These are phyloP conservation scores for Echinarachnius parma DNA, from an alignment of 53 echinoderm and acorn worm genomes.

Conservation along the genomic window DNA sequence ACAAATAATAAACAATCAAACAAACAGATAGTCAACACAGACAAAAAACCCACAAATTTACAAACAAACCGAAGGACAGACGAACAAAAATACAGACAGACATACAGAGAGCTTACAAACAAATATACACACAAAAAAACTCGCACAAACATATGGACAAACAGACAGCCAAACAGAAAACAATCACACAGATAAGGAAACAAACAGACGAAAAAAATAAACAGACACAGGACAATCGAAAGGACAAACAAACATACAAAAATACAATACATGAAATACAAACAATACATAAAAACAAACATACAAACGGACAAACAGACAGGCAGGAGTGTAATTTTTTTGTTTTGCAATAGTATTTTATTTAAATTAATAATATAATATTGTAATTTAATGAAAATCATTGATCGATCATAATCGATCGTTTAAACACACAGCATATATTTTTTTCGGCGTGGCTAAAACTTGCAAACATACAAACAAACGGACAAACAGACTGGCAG, in stretches of 20 bases:
- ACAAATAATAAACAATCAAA: conserved; percentile 1
- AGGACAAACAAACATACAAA: neutral
- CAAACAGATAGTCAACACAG: neutral
- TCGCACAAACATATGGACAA: neutral
- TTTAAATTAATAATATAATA: too few relatives aligned
- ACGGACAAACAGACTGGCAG: neutral
- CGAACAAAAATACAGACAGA: neutral
- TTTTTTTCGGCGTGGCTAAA: neutral
- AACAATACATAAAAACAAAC: neutral
- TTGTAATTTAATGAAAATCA: too few relatives aligned
- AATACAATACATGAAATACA: neutral
- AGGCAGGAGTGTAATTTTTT: neutral
- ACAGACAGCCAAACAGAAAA: neutral
- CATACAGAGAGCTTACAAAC: neutral
- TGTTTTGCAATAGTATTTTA: too few relatives aligned
- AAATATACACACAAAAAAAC: neutral
- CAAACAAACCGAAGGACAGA: neutral
- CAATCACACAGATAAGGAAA: neutral
- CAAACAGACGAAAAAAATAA: neutral
- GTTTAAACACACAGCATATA: neutral
- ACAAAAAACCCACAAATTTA: neutral
- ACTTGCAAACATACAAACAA: neutral
- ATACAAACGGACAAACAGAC: neutral
- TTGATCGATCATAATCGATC: too few relatives aligned
- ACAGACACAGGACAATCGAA: neutral